Evolutionary conservation across 2,888 invertebrate species (phyloP).

Genomic region (Axea sp.): DNA sequence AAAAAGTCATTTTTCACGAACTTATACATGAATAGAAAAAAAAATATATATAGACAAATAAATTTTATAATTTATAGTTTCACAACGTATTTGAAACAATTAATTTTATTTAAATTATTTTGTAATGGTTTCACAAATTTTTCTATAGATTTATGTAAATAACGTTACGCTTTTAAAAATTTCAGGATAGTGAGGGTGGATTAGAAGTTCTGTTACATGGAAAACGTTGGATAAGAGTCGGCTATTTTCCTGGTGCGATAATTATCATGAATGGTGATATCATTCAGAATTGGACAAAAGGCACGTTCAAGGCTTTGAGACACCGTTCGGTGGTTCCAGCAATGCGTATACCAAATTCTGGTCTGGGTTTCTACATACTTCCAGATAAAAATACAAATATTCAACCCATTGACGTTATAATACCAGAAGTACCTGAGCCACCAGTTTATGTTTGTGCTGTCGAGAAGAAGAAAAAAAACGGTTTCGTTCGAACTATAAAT

Average conservation of each 20-base stretch:
- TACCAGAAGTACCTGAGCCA: constrained; percentile 69
- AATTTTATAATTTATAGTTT: no score
- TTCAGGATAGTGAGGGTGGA: constrained; percentile 87
- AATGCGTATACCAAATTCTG: constrained; percentile 85
- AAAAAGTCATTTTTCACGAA: no score
- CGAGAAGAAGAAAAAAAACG: constrained; percentile 80
- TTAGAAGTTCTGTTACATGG: constrained; percentile 83
- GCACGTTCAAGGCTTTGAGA: constrained; percentile 85
- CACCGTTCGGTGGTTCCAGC: constrained; percentile 88
- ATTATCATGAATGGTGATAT: constrained; percentile 88
- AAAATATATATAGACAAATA: no score
- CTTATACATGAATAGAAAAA: no score
- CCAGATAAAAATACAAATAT: constrained; percentile 83
- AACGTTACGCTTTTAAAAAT: no score
- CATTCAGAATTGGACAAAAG: constrained; percentile 87
- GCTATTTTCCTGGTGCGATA: constrained; percentile 88
- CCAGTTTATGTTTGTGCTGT: constrained; percentile 76
- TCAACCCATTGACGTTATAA: constrained; percentile 80
- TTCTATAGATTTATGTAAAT: no score
- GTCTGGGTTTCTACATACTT: constrained; percentile 88
- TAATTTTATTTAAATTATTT: no score
- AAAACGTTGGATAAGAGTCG: constrained; percentile 85
- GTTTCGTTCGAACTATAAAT: constrained; percentile 68
- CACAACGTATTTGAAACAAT: no score
- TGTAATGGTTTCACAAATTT: no score